phyloP scores from a whole-genome alignment of 2,797 vertebrate species.

The Orestias chungarensis region DNA sequence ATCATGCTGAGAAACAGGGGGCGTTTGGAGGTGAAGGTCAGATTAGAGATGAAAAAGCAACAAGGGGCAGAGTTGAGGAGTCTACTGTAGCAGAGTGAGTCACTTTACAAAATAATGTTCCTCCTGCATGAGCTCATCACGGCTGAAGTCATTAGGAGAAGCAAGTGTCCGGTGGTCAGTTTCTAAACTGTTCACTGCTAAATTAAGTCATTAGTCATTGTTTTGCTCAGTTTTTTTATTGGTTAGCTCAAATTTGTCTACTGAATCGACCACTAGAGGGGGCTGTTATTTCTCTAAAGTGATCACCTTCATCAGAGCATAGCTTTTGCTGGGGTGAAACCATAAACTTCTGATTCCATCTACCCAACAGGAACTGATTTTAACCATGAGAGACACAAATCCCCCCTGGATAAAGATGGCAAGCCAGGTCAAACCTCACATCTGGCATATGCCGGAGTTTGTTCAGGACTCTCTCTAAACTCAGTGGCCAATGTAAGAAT shows the following conservation, averaged over 20 bases:
- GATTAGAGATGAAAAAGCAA: conserved; percentile 9
- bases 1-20: background rate
- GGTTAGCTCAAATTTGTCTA: background rate
- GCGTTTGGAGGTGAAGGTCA: conserved; percentile 19
- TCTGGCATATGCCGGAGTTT: conserved; percentile 12
- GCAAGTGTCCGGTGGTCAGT: conserved; percentile 42
- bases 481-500: conserved; percentile 1
- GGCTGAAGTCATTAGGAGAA: conserved; percentile 27
- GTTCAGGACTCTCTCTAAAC: conserved; percentile 11
- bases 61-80: conserved; percentile 10
- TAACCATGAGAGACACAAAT: conserved; percentile 27
- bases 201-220: conserved; percentile 14
- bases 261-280: conserved; percentile 61
- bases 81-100: conserved; percentile 27
- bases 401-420: conserved; percentile 19
- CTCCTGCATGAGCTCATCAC: conserved; percentile 34
- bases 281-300: conserved; percentile 63
- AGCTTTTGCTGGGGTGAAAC: conserved; percentile 24
- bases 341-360: conserved; percentile 24
- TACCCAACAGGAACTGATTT: conserved; percentile 2
- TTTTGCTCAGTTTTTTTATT: background rate
- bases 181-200: conserved; percentile 27
- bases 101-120: conserved; percentile 6
- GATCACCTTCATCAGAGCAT: conserved; percentile 12
- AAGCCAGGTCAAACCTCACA: conserved; percentile 4